Percentiles rank a stretch among this genome's conserved stretches.
phyloP scores from a whole-genome alignment of 2,797 vertebrate genomes.

The Parambassis ranga region DNA sequence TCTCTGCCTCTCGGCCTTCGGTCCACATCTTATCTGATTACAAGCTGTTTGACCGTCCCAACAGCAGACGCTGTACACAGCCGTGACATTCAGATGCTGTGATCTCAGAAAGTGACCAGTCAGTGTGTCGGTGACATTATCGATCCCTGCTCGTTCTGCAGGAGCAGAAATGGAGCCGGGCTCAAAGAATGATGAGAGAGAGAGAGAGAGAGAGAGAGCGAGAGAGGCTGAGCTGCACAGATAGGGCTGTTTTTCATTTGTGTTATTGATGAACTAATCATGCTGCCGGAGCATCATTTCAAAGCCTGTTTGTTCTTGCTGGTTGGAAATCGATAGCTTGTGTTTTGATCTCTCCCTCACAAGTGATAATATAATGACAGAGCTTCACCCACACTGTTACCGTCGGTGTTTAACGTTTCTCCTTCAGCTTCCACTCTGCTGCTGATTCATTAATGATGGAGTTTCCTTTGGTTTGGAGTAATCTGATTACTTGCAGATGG shows the following conservation, averaged over 20 bases:
- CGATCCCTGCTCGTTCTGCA: constrained; percentile 9
- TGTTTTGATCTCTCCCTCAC: neutral
- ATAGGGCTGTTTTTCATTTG: constrained; percentile 50
- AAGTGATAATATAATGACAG: constrained; percentile 36
- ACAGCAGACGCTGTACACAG: neutral
- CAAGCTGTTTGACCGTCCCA: too few relatives aligned
- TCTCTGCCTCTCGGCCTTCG: too few relatives aligned
- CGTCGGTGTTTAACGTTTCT: neutral
- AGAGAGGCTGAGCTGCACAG: neutral
- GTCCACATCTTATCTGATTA: too few relatives aligned
- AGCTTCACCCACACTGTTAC: neutral
- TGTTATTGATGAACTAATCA: constrained; percentile 56
- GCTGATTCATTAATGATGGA: neutral
- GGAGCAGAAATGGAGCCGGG: neutral
- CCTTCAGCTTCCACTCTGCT: neutral
- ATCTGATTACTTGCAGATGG: too few relatives aligned
- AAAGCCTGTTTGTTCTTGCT: constrained; percentile 35
- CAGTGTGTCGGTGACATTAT: neutral
- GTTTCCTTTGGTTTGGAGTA: too few relatives aligned
- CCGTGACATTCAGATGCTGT: neutral
- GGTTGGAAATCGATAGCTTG: constrained; percentile 38
- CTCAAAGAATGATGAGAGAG: neutral
- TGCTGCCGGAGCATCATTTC: constrained; percentile 31
- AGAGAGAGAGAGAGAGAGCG: too few relatives aligned
- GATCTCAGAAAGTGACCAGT: neutral